Evolutionary conservation across 1,140 invertebrate genomes (phyloP).

Genomic region (Pollicipes pollicipes): DNA sequence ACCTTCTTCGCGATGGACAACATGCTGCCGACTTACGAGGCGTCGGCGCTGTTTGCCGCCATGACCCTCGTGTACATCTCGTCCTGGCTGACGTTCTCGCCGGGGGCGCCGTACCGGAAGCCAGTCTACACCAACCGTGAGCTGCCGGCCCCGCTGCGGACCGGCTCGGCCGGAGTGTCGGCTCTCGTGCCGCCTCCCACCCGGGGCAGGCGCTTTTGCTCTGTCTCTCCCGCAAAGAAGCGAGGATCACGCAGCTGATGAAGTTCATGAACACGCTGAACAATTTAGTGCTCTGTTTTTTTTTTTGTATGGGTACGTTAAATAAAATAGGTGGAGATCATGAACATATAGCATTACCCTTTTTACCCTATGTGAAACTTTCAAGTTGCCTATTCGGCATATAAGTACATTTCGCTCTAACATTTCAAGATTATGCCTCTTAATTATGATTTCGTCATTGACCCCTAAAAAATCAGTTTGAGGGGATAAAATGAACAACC

Average conservation of each 20-base stretch:
- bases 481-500: too few species aligned
- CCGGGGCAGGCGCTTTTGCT: background rate
- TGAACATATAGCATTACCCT: too few species aligned
- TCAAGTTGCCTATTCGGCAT: too few species aligned
- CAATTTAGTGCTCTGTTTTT: background rate
- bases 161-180: background rate
- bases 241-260: background rate
- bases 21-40: too few species aligned
- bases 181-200: background rate
- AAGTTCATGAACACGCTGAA: background rate
- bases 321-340: background rate
- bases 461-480: too few species aligned
- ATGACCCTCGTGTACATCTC: conserved; percentile 14
- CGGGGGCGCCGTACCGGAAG: conserved; percentile 20
- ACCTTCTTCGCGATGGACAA: too few species aligned
- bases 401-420: too few species aligned
- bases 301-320: background rate
- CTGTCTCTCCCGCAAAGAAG: background rate
- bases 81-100: conserved; percentile 20
- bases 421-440: too few species aligned
- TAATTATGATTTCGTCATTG: too few species aligned
- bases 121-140: conserved; percentile 18
- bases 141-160: background rate
- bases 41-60: too few species aligned
- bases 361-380: too few species aligned